Percentiles rank a stretch among this genome's conserved stretches.
phyloP scores from a whole-genome alignment of 2,113 vertebrate species.

The Perognathus longimembris region DNA sequence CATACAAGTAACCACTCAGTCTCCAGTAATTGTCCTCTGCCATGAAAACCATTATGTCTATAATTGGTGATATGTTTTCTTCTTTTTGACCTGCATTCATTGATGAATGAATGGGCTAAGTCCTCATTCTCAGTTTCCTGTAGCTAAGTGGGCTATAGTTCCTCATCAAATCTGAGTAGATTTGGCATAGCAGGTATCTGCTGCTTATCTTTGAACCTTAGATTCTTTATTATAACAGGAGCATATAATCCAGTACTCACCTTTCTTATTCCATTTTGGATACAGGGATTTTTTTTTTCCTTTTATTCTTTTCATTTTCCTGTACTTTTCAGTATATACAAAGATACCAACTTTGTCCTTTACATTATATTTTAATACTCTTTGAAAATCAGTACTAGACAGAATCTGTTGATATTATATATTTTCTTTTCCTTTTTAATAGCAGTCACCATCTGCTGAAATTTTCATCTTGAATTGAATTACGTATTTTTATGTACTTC shows the following conservation, averaged over 20 bases:
- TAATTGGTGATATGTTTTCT: background rate
- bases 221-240: background rate
- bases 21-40: background rate
- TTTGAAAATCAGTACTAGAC: background rate
- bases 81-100: background rate
- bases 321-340: background rate
- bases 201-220: background rate
- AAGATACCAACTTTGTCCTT: background rate
- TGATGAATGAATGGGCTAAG: background rate
- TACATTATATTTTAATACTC: background rate
- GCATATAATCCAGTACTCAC: background rate
- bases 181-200: background rate
- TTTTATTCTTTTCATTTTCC: background rate
- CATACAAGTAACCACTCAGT: background rate
- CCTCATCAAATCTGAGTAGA: background rate
- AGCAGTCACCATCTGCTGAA: background rate
- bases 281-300: background rate
- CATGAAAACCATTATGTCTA: background rate
- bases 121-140: background rate
- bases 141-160: background rate
- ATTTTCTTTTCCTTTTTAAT: background rate
- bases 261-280: background rate
- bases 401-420: background rate
- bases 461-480: constrained; percentile 29
- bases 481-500: background rate